Base-by-base conservation (phyloP, 2,888 invertebrate genomes). In the Gisinianus flammeolus region DNA sequence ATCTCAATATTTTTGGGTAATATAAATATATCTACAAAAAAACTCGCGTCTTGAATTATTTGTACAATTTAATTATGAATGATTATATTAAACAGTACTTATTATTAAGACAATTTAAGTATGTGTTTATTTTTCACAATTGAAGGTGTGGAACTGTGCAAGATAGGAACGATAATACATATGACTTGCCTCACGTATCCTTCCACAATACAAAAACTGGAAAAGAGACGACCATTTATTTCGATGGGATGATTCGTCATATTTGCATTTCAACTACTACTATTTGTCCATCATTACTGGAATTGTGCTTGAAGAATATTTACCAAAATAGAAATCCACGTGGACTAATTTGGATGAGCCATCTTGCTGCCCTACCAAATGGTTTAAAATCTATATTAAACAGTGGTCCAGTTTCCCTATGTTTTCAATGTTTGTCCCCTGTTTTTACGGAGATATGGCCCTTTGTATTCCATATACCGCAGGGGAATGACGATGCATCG, bases 361-460 rank as follows among this genome's bases (percentile, higher is more conserved):
- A 28, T 22, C 12, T 26, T 1, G 3, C 2, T 24, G 68, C n/a
- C 0, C 77, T 82, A 22, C 81, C 81, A 16, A 22, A 33, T 12
- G 71, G 79, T 76, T 74, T 82, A 26, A 71, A 35, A 26, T 72
- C 76, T 58, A 54, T 81, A 30, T 66, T 82, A 31, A 26, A 33
- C n/a, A 56, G 69, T 26, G 82, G 82, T 28, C 81, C 81, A 24
- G 72, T 78, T 4, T 78, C 80, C 62, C 78, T 70, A 62, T 83
- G 83, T 64, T 81, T 81, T 77, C 75, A 79, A 64, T 83, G 83
- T 69, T 56, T 80, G 24, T 64, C 68, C 52, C 81, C 81, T 8
- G 80, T 83, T 70, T 83, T 83, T 72, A 81, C 79, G 3, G 79
- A 79, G 24, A 78, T 67, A 52, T 83, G 81, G 80, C 80, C 79